Conservation (phyloP, 2,113 vertebrate genomes). For the Sphaerodactylus townsendi region DNA sequence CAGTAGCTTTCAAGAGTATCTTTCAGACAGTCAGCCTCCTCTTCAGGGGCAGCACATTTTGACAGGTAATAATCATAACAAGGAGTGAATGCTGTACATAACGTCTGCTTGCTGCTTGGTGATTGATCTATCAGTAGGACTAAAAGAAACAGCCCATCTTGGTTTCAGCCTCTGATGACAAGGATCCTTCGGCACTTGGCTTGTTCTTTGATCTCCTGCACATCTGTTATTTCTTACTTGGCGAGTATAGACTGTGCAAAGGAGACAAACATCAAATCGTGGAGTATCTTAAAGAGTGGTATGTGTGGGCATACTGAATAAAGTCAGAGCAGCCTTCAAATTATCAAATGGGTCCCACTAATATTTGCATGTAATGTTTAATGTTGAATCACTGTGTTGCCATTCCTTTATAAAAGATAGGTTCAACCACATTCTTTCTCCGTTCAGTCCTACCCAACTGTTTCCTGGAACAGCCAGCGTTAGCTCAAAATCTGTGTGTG, state of each 20-base stretch:
- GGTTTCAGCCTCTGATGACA: constrained; percentile 69
- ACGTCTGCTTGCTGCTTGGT: constrained; percentile 65
- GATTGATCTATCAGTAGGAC: constrained; percentile 56
- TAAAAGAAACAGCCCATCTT: constrained; percentile 63
- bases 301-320: background rate
- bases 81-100: constrained; percentile 70
- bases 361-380: background rate
- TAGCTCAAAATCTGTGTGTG: background rate
- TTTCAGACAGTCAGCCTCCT: constrained; percentile 54
- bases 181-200: constrained; percentile 63
- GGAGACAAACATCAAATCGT: constrained; percentile 30
- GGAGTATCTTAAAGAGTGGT: background rate
- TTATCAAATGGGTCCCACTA: background rate
- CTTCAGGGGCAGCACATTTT: constrained; percentile 43
- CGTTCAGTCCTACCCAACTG: background rate
- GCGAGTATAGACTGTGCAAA: constrained; percentile 49
- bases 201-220: constrained; percentile 46
- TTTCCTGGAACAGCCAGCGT: too few species aligned
- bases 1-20: constrained; percentile 43
- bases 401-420: background rate
- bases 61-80: constrained; percentile 66
- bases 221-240: constrained; percentile 46
- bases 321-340: background rate
- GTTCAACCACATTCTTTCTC: background rate
- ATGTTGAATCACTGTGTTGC: background rate